Conservation (phyloP, 1,140 invertebrate species). For the Lepidurus couesii region DNA sequence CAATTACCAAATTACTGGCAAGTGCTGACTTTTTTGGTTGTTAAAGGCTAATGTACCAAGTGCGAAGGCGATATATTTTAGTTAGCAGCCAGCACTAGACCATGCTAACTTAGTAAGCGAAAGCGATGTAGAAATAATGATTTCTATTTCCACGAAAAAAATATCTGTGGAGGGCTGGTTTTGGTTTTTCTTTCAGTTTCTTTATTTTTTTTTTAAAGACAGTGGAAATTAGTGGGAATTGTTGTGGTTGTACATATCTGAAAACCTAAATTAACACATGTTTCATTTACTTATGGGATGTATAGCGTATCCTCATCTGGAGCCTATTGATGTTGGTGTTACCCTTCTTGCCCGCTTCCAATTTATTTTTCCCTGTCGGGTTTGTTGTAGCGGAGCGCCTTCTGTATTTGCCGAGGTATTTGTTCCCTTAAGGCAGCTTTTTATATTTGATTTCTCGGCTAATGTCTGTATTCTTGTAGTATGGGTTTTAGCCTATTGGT, state of each 20-base stretch:
- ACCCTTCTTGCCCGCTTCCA: constrained; percentile 79
- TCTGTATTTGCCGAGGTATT: constrained; percentile 81
- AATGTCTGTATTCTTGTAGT: constrained; percentile 38
- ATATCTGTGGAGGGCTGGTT: too few species aligned
- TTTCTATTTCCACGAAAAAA: too few species aligned
- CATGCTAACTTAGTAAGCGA: too few species aligned
- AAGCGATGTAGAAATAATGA: too few species aligned
- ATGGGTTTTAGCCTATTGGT: constrained; percentile 43
- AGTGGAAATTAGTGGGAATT: neutral
- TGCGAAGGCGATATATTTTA: too few species aligned
- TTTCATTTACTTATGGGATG: neutral
- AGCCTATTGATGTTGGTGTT: constrained; percentile 62
- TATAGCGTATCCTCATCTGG: constrained; percentile 28
- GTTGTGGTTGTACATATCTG: neutral
- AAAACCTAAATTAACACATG: neutral
- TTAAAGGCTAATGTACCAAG: too few species aligned
- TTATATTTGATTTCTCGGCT: neutral
- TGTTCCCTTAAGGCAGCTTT: neutral
- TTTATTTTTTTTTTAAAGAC: too few species aligned
- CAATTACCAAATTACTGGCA: too few species aligned
- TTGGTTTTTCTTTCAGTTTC: too few species aligned
- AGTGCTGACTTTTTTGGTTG: too few species aligned
- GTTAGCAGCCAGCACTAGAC: too few species aligned
- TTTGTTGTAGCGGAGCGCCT: constrained; percentile 86
- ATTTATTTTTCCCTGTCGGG: constrained; percentile 79